Evolutionary conservation across 2,888 invertebrate species (phyloP).

Genomic region (Pammene aurita): DNA sequence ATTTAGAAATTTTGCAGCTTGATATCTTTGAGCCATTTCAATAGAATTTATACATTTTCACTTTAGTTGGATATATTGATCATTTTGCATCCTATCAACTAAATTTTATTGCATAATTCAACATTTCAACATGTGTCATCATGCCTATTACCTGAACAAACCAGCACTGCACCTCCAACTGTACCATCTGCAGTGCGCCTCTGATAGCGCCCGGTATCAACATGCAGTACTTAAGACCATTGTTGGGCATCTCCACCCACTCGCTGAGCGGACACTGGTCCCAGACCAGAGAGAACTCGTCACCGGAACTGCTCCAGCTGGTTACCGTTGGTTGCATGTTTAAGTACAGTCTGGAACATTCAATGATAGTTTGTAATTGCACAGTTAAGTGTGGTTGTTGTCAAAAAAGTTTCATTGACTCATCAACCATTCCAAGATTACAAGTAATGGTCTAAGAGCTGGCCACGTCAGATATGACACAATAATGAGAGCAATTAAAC

Average conservation of each 20-base stretch:
- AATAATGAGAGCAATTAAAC: too few species aligned
- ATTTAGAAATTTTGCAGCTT: too few species aligned
- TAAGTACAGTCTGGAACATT: constrained; percentile 87
- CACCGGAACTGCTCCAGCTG: constrained; percentile 96
- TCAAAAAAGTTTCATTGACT: too few species aligned
- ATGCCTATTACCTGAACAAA: constrained; percentile 92
- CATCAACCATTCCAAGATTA: too few species aligned
- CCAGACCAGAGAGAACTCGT: constrained; percentile 98
- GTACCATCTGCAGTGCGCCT: constrained; percentile 99
- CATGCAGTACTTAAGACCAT: constrained; percentile 94
- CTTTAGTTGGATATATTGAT: too few species aligned
- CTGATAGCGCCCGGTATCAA: constrained; percentile 95
- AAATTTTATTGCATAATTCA: too few species aligned
- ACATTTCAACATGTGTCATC: too few species aligned
- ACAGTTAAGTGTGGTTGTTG: background rate
- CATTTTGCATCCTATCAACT: too few species aligned
- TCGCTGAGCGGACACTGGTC: constrained; percentile 98
- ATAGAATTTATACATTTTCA: too few species aligned
- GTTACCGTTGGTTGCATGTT: constrained; percentile 96
- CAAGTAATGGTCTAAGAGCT: too few species aligned
- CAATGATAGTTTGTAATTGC: background rate
- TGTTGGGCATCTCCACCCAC: constrained; percentile 96
- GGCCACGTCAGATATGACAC: too few species aligned
- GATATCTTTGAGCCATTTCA: too few species aligned
- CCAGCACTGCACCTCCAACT: constrained; percentile 97